Conservation (phyloP, 2,113 vertebrate genomes). For the Leucopternis melanops region DNA sequence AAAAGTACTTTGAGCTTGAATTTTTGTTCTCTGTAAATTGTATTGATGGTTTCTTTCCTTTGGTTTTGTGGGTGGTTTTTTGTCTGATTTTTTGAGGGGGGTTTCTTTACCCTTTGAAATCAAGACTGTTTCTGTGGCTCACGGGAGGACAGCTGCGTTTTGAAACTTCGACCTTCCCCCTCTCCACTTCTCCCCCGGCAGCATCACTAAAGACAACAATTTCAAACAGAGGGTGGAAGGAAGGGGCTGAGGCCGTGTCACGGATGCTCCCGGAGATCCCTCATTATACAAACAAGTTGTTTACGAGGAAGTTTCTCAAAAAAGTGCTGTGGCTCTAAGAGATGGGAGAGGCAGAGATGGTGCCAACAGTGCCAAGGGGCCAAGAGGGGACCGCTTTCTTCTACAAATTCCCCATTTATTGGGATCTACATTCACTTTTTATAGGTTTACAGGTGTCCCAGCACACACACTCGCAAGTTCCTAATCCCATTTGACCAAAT, state of each 20-base stretch:
- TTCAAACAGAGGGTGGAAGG: background rate
- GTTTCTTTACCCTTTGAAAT: background rate
- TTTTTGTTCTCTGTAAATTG: background rate
- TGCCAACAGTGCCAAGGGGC: background rate
- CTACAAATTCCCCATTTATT: background rate
- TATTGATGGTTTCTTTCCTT: background rate
- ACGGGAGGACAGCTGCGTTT: background rate
- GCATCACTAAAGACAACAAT: background rate
- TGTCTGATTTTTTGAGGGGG: background rate
- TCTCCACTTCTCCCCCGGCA: background rate
- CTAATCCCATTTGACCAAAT: background rate
- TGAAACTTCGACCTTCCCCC: background rate
- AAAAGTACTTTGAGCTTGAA: background rate
- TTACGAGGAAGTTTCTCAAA: background rate
- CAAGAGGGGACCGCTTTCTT: accelerated
- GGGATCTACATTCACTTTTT: background rate
- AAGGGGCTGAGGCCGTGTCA: background rate
- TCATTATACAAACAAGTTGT: background rate
- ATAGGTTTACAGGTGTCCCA: background rate
- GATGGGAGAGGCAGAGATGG: background rate
- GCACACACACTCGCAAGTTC: background rate
- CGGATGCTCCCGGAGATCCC: background rate
- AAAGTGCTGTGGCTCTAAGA: background rate
- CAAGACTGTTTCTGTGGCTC: background rate
- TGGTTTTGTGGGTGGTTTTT: background rate